Conservation (phyloP, 2,888 invertebrate species). For the Agonopterix subpropinquella region DNA sequence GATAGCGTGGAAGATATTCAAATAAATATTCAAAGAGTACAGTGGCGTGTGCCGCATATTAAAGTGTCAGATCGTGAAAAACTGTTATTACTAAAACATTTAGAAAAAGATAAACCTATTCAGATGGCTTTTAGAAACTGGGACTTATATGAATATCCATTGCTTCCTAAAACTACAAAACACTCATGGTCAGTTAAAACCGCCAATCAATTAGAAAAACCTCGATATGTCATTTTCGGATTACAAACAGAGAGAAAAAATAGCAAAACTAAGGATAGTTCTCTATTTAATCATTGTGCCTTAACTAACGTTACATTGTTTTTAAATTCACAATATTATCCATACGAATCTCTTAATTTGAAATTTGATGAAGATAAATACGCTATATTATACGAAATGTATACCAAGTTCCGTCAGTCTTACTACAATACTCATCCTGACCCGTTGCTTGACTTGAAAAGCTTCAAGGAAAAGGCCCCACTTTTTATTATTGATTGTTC, state of each 20-base stretch:
- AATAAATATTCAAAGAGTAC: conserved; percentile 13
- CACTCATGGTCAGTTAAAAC: no score
- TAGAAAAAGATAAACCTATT: conserved; percentile 13
- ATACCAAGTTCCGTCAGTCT: conserved; percentile 9
- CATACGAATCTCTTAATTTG: conserved; percentile 5
- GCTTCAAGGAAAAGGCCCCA: conserved; percentile 19
- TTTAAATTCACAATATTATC: conserved; percentile 8
- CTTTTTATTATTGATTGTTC: conserved; percentile 24
- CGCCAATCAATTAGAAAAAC: not conserved
- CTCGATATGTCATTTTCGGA: no score
- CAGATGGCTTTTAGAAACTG: conserved; percentile 35
- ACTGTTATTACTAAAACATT: conserved; percentile 20
- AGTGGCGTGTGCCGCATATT: no score
- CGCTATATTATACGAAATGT: not conserved
- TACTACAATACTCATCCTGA: conserved; percentile 7
- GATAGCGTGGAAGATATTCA: conserved; percentile 5
- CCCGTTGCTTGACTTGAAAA: conserved; percentile 7
- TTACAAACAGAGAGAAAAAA: conserved; percentile 22
- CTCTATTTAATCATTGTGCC: conserved; percentile 1
- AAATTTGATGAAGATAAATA: not conserved
- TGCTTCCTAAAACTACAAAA: no score
- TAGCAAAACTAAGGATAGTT: conserved; percentile 12
- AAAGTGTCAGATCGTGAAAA: conserved; percentile 2
- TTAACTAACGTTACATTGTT: conserved; percentile 5
- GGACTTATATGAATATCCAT: conserved; percentile 35